phyloP scores from a whole-genome alignment of 2,797 vertebrate species.

The Enoplosus armatus region DNA sequence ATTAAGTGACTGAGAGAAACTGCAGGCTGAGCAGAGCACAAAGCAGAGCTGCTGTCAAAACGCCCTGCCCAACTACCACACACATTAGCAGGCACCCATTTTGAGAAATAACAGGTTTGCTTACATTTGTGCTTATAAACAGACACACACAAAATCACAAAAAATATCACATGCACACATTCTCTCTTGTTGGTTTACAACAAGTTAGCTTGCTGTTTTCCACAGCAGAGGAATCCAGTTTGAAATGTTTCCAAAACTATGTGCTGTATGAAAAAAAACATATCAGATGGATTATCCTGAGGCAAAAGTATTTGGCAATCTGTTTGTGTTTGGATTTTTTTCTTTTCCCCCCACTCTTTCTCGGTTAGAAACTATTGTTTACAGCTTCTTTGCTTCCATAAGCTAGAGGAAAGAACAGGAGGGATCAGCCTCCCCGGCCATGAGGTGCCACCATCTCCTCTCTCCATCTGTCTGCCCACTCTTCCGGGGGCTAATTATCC shows the following conservation, averaged over 20 bases:
- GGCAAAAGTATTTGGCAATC: conserved; percentile 69
- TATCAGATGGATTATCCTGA: conserved; percentile 62
- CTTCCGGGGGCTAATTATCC: conserved; percentile 90
- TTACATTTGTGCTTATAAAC: conserved; percentile 39
- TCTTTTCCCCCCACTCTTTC: conserved; percentile 22
- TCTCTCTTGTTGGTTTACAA: conserved; percentile 11
- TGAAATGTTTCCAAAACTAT: conserved; percentile 51
- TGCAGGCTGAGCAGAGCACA: conserved; percentile 63
- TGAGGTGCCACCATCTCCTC: conserved; percentile 77
- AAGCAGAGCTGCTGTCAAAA: conserved; percentile 76
- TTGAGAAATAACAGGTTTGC: conserved; percentile 52
- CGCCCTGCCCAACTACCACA: conserved; percentile 43
- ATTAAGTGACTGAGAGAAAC: conserved; percentile 81
- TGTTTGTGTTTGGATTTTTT: conserved; percentile 50
- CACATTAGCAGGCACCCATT: conserved; percentile 55
- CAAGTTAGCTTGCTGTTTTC: conserved; percentile 20
- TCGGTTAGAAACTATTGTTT: conserved; percentile 74
- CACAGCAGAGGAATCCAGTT: conserved; percentile 20
- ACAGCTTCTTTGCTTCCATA: conserved; percentile 61
- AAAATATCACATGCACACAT: background rate
- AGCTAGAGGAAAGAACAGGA: conserved; percentile 60
- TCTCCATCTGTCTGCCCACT: conserved; percentile 87
- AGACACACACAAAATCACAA: background rate
- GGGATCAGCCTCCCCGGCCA: conserved; percentile 72
- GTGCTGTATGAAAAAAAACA: conserved; percentile 24